Evolutionary conservation across 2,888 invertebrate genomes (phyloP).

Genomic region (Pseudococcus jackbeardsleyi): DNA sequence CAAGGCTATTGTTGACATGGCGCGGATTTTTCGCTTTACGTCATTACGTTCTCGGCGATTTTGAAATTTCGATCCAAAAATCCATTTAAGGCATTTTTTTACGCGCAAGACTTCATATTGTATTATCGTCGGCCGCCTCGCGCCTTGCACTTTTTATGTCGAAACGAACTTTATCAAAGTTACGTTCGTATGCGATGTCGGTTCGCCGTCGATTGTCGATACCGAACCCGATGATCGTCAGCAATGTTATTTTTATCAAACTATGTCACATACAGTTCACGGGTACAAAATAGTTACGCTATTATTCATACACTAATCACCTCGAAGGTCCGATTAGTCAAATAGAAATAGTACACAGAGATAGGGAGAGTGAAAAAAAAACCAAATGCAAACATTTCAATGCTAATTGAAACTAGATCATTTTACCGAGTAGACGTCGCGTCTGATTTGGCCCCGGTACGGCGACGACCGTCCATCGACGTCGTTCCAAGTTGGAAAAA

Average conservation of each 20-base stretch:
- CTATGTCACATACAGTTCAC: constrained; percentile 4
- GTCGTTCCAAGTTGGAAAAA: neutral
- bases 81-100: constrained; percentile 1
- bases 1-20: neutral
- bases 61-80: constrained; percentile 44
- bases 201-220: neutral
- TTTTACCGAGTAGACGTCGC: neutral
- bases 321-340: constrained; percentile 8
- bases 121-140: neutral
- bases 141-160: neutral
- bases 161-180: constrained; percentile 23
- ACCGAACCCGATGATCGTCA: neutral
- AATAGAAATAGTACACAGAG: neutral
- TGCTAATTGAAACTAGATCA: constrained; percentile 32
- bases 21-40: neutral
- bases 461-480: too few relatives aligned
- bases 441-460: too few relatives aligned
- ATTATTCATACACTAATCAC: constrained; percentile 7
- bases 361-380: neutral
- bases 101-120: neutral
- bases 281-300: constrained; percentile 10
- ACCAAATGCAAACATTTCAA: neutral
- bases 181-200: neutral
- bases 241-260: neutral
- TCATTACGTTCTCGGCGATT: neutral